Evolutionary conservation across 2,888 invertebrate genomes (phyloP), one percentile per base, ranked within the genome.

Genomic region (Drosophila affinis): DNA sequence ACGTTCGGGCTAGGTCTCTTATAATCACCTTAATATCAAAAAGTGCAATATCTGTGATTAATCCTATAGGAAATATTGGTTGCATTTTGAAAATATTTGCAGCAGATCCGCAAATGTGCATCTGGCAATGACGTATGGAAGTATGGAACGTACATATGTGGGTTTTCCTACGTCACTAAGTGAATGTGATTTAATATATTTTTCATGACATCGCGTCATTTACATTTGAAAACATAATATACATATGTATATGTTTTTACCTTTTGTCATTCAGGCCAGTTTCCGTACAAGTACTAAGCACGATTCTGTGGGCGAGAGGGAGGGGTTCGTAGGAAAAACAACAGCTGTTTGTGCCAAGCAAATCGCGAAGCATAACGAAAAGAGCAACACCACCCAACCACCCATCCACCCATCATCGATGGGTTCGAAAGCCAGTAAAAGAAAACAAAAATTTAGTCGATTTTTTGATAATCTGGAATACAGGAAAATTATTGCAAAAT

Each of bases 261-360:
- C 14, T 34, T 14, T 39, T 39, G 34, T 39, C 34, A 39, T 12
- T 14, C 14, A 5, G 34, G 12, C 34, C 14, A 39, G 34, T 6
- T 24, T 24, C 24, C 24, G 24, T 5, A 5, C 24, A 24, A 24
- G 24, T 24, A 12, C 14, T 14, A 14, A 6, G 14, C 34, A 39
- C 34, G 14, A 14, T 6, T 39, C 34, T 12, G 34, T 39, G 12
- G 34, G 14, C 21, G 21, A 3, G 3, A 21, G 21, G 21, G 21
- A 21, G 21, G 21, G 3, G 4, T 39, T 39, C 14, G 53, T 64
- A 62, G 62, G 21, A 62, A 64, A 65, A 65, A 54, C 62, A 21
- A 44, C 21, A 44, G 29, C 39, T 65, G 63, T 63, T 65, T 47
- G 64, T 53, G 63, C 39, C 24, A 24, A 24, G 24, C 24, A 64